These are phyloP conservation scores for Vanessa atalanta DNA, from an alignment of 1,140 invertebrate genomes.

Conservation along the genomic window DNA sequence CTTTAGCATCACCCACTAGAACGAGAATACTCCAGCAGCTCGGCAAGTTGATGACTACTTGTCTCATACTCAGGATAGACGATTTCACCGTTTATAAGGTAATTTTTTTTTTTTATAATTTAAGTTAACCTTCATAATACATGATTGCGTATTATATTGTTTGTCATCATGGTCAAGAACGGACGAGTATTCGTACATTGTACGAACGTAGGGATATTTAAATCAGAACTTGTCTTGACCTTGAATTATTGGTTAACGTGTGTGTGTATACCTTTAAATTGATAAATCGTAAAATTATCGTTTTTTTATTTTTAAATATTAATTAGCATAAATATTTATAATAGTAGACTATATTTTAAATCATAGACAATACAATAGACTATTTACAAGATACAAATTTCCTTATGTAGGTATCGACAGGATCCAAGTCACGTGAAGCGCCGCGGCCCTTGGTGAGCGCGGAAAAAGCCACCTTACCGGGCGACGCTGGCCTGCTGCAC, in stretches of 20 bases:
- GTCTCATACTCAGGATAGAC: constrained; percentile 92
- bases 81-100: constrained; percentile 94
- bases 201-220: no score
- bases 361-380: not conserved
- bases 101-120: not conserved
- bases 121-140: no score
- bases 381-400: constrained; percentile 1
- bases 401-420: constrained; percentile 69
- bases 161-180: no score
- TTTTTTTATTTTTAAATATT: no score
- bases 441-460: constrained; percentile 81
- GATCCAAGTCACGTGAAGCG: constrained; percentile 63
- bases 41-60: constrained; percentile 94
- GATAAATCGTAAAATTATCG: no score
- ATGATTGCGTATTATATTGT: no score
- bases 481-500: constrained; percentile 94
- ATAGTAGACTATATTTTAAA: not conserved
- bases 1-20: constrained; percentile 82
- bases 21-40: constrained; percentile 87
- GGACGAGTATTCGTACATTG: no score
- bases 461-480: constrained; percentile 93
- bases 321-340: no score
- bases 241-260: no score
- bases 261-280: no score
- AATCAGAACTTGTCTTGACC: no score